Percentiles rank a stretch among this genome's conserved stretches.
These are phyloP conservation scores for Cassiopea xamachana DNA, from an alignment of 30 jellyfish, hydroid and myxozoan genomes.

Conservation along the genomic window DNA sequence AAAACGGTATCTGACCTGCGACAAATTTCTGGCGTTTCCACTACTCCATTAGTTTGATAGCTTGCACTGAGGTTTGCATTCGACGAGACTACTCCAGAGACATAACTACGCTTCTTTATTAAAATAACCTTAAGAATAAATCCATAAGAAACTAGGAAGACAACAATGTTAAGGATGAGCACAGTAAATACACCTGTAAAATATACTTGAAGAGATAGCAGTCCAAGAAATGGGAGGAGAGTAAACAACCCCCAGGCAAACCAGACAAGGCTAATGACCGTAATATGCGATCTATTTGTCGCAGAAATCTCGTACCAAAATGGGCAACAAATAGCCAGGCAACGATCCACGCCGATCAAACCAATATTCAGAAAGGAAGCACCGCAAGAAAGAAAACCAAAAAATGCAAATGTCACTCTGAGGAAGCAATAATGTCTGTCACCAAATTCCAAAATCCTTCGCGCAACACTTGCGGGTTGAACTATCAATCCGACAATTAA, in stretches of 20 bases:
- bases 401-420: constrained; percentile 40
- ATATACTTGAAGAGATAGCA: constrained; percentile 23
- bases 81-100: neutral
- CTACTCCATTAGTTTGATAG: neutral
- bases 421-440: constrained; percentile 28
- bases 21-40: neutral
- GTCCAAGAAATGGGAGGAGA: constrained; percentile 41
- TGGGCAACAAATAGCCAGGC: constrained; percentile 50
- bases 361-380: constrained; percentile 69
- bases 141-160: constrained; percentile 39
- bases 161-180: constrained; percentile 16
- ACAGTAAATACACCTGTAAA: constrained; percentile 49
- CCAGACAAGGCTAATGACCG: constrained; percentile 31
- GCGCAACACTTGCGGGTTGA: constrained; percentile 52
- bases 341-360: constrained; percentile 47
- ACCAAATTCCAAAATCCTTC: constrained; percentile 40
- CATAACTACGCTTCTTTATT: constrained; percentile 26
- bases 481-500: constrained; percentile 59
- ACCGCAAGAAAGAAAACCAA: constrained; percentile 56
- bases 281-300: constrained; percentile 12
- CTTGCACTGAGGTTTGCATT: neutral
- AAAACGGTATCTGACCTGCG: neutral
- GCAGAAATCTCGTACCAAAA: constrained; percentile 43
- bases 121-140: constrained; percentile 25
- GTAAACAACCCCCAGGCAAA: constrained; percentile 55